Evolutionary conservation across 2,113 vertebrate genomes (phyloP).

Genomic region (Rafetus swinhoei): DNA sequence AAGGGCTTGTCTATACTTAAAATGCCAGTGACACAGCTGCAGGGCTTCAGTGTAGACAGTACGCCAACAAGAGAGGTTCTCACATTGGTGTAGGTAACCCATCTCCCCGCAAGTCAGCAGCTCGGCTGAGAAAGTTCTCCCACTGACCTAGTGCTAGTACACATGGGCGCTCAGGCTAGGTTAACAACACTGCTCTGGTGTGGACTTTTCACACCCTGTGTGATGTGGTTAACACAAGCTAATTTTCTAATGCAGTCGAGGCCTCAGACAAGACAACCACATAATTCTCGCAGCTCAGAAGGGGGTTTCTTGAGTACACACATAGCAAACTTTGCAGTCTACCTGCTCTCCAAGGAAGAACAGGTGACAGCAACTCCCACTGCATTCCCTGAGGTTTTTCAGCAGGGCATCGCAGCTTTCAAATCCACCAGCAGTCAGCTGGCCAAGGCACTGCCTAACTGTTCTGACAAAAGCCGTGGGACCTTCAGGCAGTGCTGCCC

Average conservation of each 20-base stretch:
- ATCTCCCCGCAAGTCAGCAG: neutral
- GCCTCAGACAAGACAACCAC: neutral
- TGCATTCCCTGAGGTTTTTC: neutral
- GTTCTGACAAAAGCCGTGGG: neutral
- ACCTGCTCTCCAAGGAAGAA: neutral
- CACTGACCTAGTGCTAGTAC: neutral
- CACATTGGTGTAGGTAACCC: neutral
- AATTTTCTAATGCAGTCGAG: neutral
- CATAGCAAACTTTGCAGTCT: neutral
- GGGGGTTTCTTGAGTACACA: neutral
- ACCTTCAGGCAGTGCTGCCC: fast-evolving
- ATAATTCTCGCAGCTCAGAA: neutral
- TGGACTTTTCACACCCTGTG: neutral
- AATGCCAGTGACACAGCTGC: neutral
- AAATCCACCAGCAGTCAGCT: neutral
- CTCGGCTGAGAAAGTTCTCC: neutral
- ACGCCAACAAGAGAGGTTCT: neutral
- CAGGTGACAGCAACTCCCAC: neutral
- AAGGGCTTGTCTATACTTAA: neutral
- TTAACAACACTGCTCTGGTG: neutral
- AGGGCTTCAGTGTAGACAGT: neutral
- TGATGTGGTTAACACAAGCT: neutral
- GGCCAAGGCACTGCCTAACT: neutral
- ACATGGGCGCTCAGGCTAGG: too few relatives aligned
- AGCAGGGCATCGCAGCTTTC: neutral